A percentile compares a stretch with the other conserved stretches of the same genome.
These are phyloP conservation scores for Nasonovia ribisnigri DNA, from an alignment of 2,888 invertebrate genomes.

Conservation along the genomic window DNA sequence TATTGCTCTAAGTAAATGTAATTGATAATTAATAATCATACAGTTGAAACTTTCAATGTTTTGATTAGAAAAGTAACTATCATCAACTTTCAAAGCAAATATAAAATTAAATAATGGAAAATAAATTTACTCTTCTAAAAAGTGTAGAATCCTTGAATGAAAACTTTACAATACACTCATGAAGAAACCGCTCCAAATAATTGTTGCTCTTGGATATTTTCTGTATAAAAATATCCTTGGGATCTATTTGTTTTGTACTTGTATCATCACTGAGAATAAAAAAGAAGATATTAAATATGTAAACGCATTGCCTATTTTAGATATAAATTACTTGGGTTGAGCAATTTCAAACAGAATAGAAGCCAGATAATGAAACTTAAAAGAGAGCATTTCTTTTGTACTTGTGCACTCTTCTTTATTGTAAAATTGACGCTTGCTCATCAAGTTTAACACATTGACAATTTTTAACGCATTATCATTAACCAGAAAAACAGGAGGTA, in stretches of 20 bases:
- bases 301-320: background rate
- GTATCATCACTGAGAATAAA: background rate
- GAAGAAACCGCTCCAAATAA: conserved; percentile 79
- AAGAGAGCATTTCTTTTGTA: conserved; percentile 90
- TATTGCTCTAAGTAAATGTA: background rate
- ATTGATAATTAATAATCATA: background rate
- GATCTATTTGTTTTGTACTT: conserved; percentile 73
- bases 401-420: conserved; percentile 75
- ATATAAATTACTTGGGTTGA: conserved; percentile 66
- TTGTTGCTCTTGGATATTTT: conserved; percentile 80
- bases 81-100: conserved; percentile 34
- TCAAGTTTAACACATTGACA: conserved; percentile 82
- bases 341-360: conserved; percentile 78
- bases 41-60: background rate
- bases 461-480: conserved; percentile 81
- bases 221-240: conserved; percentile 81
- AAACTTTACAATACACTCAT: conserved; percentile 90
- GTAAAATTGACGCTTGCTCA: conserved; percentile 90
- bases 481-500: conserved; percentile 81
- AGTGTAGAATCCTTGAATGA: conserved; percentile 91
- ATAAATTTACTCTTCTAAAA: conserved; percentile 77
- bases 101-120: background rate
- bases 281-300: background rate
- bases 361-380: conserved; percentile 87
- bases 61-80: background rate